A percentile compares a stretch with the other conserved stretches of the same genome.
These are phyloP conservation scores for Atta texana DNA, from an alignment of 1,140 invertebrate genomes.

Conservation along the genomic window DNA sequence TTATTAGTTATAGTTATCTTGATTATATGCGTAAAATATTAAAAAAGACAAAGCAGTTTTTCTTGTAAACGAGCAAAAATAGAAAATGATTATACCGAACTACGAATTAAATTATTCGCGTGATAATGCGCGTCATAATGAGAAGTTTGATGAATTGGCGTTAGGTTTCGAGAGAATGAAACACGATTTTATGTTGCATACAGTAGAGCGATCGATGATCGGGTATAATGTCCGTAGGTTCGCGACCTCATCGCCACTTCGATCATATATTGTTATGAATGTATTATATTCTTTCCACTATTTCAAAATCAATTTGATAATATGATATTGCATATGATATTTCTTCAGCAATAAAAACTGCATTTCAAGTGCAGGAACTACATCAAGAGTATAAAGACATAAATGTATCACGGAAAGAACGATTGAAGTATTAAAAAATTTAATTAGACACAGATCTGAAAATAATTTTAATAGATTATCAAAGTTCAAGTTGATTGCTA, in stretches of 20 bases:
- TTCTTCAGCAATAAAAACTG: neutral
- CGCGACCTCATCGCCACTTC: constrained; percentile 32
- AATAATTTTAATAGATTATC: too few species aligned
- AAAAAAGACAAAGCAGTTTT: neutral
- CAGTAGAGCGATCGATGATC: constrained; percentile 23
- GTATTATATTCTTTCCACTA: neutral
- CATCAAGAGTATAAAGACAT: neutral
- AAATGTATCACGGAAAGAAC: neutral
- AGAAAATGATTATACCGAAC: too few species aligned
- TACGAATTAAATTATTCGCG: neutral
- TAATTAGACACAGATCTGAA: too few species aligned
- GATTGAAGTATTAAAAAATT: too few species aligned
- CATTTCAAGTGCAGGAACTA: neutral
- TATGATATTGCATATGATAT: neutral
- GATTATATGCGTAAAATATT: neutral
- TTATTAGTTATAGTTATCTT: neutral
- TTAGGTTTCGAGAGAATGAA: neutral
- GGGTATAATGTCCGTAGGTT: constrained; percentile 60
- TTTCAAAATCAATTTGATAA: neutral
- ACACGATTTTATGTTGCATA: neutral
- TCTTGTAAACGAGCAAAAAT: neutral
- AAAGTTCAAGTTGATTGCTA: too few species aligned
- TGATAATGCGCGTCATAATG: neutral
- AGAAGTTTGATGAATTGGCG: neutral
- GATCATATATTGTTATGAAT: constrained; percentile 10